phyloP scores from a whole-genome alignment of 2,113 vertebrate genomes.

The Eupsittula cactorum region DNA sequence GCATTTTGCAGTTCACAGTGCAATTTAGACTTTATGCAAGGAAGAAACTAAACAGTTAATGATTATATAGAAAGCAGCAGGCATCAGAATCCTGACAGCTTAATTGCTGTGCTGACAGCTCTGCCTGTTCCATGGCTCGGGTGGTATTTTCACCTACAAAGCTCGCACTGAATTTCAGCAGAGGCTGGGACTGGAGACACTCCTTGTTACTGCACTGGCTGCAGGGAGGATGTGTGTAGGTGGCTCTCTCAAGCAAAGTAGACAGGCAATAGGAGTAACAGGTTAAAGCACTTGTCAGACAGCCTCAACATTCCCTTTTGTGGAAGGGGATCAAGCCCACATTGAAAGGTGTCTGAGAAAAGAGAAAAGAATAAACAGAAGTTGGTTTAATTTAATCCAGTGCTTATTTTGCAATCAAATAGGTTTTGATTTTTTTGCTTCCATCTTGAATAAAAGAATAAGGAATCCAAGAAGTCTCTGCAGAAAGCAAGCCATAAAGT shows the following conservation, averaged over 20 bases:
- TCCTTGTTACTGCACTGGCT: constrained; percentile 31
- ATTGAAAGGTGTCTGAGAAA: background rate
- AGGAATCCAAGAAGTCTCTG: background rate
- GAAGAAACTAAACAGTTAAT: constrained; percentile 15
- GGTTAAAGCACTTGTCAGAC: background rate
- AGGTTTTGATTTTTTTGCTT: background rate
- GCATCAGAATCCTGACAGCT: constrained; percentile 9
- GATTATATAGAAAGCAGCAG: background rate
- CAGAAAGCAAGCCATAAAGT: background rate
- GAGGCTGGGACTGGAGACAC: background rate
- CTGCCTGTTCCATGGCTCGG: background rate
- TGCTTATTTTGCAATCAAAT: background rate
- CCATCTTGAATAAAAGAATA: background rate
- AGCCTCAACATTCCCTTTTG: background rate
- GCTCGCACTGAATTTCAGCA: background rate
- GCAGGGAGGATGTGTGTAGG: background rate
- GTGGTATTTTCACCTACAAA: background rate
- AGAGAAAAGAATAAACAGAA: background rate
- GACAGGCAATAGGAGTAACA: background rate
- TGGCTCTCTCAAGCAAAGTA: background rate
- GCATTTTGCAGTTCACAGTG: background rate
- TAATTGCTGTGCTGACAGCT: constrained; percentile 45
- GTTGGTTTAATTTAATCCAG: background rate
- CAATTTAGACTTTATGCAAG: background rate
- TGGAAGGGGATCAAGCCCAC: background rate